Base-by-base conservation (phyloP, 2,888 invertebrate species). In the Hypomecis atomaria region DNA sequence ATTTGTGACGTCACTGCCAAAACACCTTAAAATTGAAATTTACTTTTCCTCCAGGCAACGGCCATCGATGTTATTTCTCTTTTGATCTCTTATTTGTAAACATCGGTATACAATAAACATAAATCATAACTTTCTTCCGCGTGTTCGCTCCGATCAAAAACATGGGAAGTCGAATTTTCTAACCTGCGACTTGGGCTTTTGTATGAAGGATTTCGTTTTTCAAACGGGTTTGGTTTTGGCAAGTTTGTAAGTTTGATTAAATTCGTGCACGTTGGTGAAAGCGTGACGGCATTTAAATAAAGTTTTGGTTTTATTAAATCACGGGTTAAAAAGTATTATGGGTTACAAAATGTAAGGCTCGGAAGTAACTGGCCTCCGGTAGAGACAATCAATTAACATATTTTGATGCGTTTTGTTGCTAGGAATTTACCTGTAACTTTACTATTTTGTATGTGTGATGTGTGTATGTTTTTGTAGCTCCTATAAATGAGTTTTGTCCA, bases 61-160 rank as follows among this genome's bases (percentile, higher is more conserved):
- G 11, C 58, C 43, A 63, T 54, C 58, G 43, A 53, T 49, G 48
- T 63, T 57, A 49, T 63, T 49, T 55, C 54, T 38, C 49, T 63
- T 69, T 70, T 70, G 70, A 70, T 70, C 67, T 70, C 45, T 56
- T 69, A 59, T 65, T 65, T 54, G 65, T 70, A 67, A 67, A 63
- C 65, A 65, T 50, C 44, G 43, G 45, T 55, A 59, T 49, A 54
- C 54, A 59, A 63, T 63, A 59, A 63, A 63, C 48, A 59, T 63
- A 63, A 59, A 63, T 63, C 59, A 59, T 38, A 55, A 55, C 49
- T 59, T 63, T 55, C 13, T 58, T 59, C 13, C 47, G 13, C 56
- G 48, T 43, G 9, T 56, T 57, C 43, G 7, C 47, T 58, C 10
- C 47, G 47, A 58, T 47, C n/a, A 52, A 58, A 50, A 62, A 52